phyloP scores from a whole-genome alignment of 2,113 vertebrate species.

The Rattus rattus region DNA sequence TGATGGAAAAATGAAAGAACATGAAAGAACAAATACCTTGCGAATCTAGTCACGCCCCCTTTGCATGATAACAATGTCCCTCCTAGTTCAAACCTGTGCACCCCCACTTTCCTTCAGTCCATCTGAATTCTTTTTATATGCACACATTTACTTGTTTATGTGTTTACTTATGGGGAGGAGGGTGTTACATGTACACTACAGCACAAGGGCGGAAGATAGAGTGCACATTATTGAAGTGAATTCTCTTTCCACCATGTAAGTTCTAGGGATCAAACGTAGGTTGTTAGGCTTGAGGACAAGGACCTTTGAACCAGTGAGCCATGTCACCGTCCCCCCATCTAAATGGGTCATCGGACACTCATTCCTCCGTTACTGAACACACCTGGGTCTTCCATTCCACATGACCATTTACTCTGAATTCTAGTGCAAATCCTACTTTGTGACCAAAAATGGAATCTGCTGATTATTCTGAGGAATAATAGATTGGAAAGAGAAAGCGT shows the following conservation, averaged over 20 bases:
- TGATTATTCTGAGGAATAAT: background rate
- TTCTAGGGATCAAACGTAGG: background rate
- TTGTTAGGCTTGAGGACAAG: background rate
- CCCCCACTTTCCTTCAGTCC: background rate
- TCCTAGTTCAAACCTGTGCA: background rate
- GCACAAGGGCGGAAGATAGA: background rate
- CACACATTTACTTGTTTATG: background rate
- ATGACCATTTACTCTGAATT: background rate
- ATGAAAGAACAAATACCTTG: rapidly evolving
- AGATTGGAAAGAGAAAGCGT: background rate
- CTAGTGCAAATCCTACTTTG: background rate
- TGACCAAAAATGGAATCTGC: background rate
- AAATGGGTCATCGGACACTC: background rate
- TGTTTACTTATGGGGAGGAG: background rate
- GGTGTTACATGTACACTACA: background rate
- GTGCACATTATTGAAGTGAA: background rate
- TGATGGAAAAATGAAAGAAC: background rate
- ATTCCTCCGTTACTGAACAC: background rate
- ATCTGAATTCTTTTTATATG: background rate
- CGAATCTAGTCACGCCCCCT: background rate
- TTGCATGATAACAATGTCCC: background rate
- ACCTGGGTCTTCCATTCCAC: background rate
- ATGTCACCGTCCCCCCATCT: background rate
- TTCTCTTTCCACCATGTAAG: too few relatives aligned
- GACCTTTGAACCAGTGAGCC: background rate